Percentiles rank a stretch among this genome's conserved stretches.
Conservation (phyloP, 2,113 vertebrate species). For the Tychaedon coryphoeus region DNA sequence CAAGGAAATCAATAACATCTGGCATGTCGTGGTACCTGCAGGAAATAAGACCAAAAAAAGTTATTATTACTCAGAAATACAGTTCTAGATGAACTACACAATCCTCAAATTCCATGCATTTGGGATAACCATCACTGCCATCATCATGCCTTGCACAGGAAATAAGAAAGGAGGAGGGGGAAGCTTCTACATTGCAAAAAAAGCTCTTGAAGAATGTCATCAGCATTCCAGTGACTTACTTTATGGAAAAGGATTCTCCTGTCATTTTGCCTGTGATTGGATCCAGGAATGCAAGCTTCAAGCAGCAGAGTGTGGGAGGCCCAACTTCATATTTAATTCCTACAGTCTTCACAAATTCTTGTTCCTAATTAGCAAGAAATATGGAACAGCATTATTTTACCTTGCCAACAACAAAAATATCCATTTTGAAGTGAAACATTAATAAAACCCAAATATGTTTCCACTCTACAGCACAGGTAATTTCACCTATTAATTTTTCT, state of each 20-base stretch:
- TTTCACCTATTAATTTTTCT: not conserved
- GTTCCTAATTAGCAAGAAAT: slow-evolving; percentile 80
- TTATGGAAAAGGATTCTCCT: slow-evolving; percentile 95
- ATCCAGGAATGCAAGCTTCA: slow-evolving; percentile 96
- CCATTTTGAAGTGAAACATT: not conserved
- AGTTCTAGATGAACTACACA: not conserved
- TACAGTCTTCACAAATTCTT: slow-evolving; percentile 96
- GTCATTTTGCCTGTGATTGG: slow-evolving; percentile 96
- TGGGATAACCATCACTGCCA: not conserved
- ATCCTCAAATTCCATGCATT: not conserved
- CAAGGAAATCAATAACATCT: slow-evolving; percentile 98
- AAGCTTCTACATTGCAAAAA: not conserved
- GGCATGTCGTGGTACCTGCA: slow-evolving; percentile 98
- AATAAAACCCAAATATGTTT: not conserved
- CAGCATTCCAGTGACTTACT: slow-evolving; percentile 76
- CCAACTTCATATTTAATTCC: slow-evolving; percentile 98
- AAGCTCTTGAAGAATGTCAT: not conserved
- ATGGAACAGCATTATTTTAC: not conserved
- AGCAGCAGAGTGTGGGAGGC: slow-evolving; percentile 93
- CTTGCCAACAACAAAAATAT: not conserved
- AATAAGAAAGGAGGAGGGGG: not conserved
- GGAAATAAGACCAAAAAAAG: not conserved
- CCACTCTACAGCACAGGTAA: not conserved
- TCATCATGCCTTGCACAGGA: not conserved
- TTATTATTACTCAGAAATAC: not conserved